Evolutionary conservation across 1,140 invertebrate genomes (phyloP), one percentile per base, ranked within the genome.

Genomic region (Neomicropteryx cornuta): DNA sequence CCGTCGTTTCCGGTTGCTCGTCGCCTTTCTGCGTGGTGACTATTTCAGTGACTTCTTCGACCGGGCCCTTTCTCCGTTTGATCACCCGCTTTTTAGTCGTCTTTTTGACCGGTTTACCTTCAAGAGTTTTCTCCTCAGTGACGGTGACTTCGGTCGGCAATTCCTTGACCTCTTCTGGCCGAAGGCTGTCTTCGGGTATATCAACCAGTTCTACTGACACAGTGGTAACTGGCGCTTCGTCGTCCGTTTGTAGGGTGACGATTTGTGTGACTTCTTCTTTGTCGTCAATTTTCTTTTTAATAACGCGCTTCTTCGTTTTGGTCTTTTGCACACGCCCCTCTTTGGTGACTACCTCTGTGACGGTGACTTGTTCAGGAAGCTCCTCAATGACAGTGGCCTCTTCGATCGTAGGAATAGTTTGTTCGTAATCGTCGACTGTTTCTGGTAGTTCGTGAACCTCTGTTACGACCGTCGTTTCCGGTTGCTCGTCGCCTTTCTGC

Each of bases 361-460:
- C 43, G 17, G 46, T 41, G 3, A 56, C 47, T n/a, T 43, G 16
- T 43, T 56, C 47, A 5, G 42, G 42, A 1, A 48, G 31, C 36
- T 49, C 48, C 33, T 47, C 47, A 0, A 33, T n/a, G 21, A 45
- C 16, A 6, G 35, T 31, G 8, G 38, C 32, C 33, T 36, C 36
- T 30, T 39, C 24, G 20, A 3, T 44, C 21, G 42, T 18, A 13
- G 30, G 30, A 19, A 41, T 29, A 16, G 41, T 41, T 10, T 38
- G 24, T 36, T 41, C 14, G 30, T 33, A 38, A 34, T 44, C 30
- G 11, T 42, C 44, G 5, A 10, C 36, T 3, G 43, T 36, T 42
- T 44, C 39, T 21, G 39, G 24, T 30, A 31, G 39, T 45, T 43
- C 48, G n/a, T 45, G 39, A 49, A 41, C 44, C 38, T 52, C 29